Evolutionary conservation across 2,113 vertebrate species (phyloP), one percentile per base, ranked within the genome.

Genomic region (Callipepla californica): DNA sequence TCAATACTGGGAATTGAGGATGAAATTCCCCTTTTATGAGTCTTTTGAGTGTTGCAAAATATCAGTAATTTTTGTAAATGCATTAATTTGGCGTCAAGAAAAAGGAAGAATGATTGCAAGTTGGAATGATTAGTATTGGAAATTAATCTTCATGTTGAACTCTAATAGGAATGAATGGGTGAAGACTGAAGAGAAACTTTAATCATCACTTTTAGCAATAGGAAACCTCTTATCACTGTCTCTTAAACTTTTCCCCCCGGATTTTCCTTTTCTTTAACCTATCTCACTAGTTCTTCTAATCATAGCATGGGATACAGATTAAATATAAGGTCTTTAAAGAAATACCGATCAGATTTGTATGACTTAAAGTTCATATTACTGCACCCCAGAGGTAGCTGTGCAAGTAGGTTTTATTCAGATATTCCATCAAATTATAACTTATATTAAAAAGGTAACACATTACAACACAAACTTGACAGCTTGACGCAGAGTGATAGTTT

Each of bases 121-220:
- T 44, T 80, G 55, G 65, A 94, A 89, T 85, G 92, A 93, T 94
- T 91, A 85, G 68, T 83, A 89, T 61, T 91, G 87, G 91, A 94
- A 94, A 77, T 72, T 92, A 89, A 84, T 91, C 78, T 89, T 89
- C 67, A 59, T 7, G 6, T 44, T 83, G 85, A 85, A 59, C 59
- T 94, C 65, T 91, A 76, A 80, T 86, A 73, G 89, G 95, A 92
- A 88, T 80, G 22, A 94, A 92, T 85, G 65, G 26, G 18, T 62
- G 34, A 72, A 30, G 11, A 81, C 87, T 87, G 75, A 48, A 91
- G 72, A 72, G 44, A 80, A 72, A 65, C 47, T 94, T 87, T 85
- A 87, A 95, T 94, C 57, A 72, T 7, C 23, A 14, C 20, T 87
- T 74, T 74, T 91, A 75, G 40, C 85, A 91, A 85, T 51, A 67